Base-by-base conservation (phyloP, 2,113 vertebrate genomes). In the Dasypus novemcinctus region DNA sequence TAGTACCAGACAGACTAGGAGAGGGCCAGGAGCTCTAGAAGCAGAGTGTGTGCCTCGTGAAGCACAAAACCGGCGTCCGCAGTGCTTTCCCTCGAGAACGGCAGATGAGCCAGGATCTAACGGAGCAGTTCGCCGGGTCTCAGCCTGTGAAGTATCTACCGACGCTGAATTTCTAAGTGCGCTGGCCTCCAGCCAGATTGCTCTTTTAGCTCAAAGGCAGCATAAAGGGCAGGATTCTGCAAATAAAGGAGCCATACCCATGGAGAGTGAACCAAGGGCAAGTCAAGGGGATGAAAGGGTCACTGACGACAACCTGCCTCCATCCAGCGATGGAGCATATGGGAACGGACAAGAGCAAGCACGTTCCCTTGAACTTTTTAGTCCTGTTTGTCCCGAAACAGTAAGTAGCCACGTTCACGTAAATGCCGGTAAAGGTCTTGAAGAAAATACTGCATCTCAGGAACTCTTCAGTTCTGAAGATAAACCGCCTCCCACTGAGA, bases 341-440 rank as follows among this genome's bases (percentile, higher is more conserved):
- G 94, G 97, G 88, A 95, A 14, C 57, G 91, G 69, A 46, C 87
- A 2, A 84, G 90, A 84, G 27, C 93, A 98, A 69, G 91, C 75
- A 33, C 95, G 85, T 96, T 99, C 99, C 25, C 98, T 98, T 18
- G 99, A 99, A 95, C 99, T 99, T 75, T 99, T 99, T 95, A 98
- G 98, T 92, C 98, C 98, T 3, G 74, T 92, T 1, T 86, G 63
- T 41, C 80, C 93, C 82, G 88, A 59, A 78, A 49, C 96, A 95
- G 90, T 78, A 78, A 71, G 33, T 86, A 94, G 4, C 12, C 64
- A 87, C 31, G 82, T 80, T 63, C 9, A 69, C 49, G 31, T 82
- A 41, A 88, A 93, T 6, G 46, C 75, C 72, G 78, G 95, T 84
- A 92, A 25, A 86, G 11, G 1, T 66, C 69, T 94, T 94, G 14